Conservation (phyloP, 2,797 vertebrate genomes). For the Sebastolobus altivelis region DNA sequence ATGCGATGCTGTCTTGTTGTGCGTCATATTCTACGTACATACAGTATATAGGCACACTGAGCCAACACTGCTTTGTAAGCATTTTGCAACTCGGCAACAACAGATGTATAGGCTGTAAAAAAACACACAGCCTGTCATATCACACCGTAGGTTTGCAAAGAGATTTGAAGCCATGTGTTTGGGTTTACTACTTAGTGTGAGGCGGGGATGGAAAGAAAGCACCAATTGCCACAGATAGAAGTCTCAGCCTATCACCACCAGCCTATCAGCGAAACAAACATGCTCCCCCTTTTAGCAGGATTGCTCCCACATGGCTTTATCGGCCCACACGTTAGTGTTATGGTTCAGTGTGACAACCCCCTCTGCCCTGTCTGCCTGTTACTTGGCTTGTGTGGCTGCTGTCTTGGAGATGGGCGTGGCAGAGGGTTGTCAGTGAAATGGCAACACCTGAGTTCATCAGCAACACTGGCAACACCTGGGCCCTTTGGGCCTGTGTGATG, state of each 20-base stretch:
- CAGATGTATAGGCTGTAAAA: background rate
- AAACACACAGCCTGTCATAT: background rate
- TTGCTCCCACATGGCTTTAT: background rate
- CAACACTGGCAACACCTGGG: too few relatives aligned
- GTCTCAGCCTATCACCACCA: background rate
- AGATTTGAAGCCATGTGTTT: background rate
- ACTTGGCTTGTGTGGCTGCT: background rate
- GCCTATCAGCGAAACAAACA: background rate
- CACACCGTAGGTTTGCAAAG: background rate
- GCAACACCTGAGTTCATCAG: too few relatives aligned
- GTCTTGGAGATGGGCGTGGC: background rate
- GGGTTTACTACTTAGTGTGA: background rate
- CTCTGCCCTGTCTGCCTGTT: background rate
- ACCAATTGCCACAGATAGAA: background rate
- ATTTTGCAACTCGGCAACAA: background rate
- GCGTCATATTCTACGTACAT: constrained; percentile 11
- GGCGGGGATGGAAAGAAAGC: background rate
- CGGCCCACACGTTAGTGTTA: background rate
- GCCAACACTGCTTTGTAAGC: constrained; percentile 1
- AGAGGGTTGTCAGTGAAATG: background rate
- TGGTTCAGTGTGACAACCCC: background rate
- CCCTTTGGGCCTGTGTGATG: too few relatives aligned
- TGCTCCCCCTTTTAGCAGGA: too few relatives aligned
- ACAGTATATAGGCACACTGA: background rate
- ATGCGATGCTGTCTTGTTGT: constrained; percentile 12